Conservation (phyloP, 2,113 vertebrate species). For the Gnathonemus echidnorhynchus region DNA sequence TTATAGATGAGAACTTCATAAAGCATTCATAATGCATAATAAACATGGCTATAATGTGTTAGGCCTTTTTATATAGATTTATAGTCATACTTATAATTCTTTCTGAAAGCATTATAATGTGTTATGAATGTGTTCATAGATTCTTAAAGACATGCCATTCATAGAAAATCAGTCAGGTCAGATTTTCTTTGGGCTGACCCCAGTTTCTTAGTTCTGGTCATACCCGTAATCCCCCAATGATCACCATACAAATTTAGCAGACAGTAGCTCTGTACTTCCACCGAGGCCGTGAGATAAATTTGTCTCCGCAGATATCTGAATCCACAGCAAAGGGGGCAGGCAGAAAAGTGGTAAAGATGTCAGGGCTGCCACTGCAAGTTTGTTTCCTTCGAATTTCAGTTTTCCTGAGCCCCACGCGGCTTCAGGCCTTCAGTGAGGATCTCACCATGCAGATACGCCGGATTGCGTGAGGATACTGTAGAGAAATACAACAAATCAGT, state of each 20-base stretch:
- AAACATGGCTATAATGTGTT: too few relatives aligned
- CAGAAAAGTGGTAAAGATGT: not conserved
- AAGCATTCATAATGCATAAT: too few relatives aligned
- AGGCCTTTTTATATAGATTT: too few relatives aligned
- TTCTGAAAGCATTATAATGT: too few relatives aligned
- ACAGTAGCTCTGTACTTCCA: not conserved
- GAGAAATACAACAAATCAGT: not conserved
- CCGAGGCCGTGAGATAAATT: not conserved
- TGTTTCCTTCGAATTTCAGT: not conserved
- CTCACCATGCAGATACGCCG: not conserved
- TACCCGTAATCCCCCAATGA: not conserved
- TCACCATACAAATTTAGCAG: not conserved
- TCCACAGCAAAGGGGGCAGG: not conserved
- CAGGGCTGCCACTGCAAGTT: not conserved
- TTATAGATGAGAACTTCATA: too few relatives aligned
- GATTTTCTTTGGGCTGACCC: too few relatives aligned
- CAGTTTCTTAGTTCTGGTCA: not conserved
- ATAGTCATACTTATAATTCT: too few relatives aligned
- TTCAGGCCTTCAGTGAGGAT: not conserved
- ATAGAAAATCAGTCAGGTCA: not conserved
- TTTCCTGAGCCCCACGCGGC: not conserved
- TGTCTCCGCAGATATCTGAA: not conserved
- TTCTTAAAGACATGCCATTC: not conserved
- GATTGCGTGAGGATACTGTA: not conserved
- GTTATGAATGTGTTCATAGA: too few relatives aligned